Evolutionary conservation across 2,888 invertebrate species (phyloP).

Genomic region (Drosophila differens): DNA sequence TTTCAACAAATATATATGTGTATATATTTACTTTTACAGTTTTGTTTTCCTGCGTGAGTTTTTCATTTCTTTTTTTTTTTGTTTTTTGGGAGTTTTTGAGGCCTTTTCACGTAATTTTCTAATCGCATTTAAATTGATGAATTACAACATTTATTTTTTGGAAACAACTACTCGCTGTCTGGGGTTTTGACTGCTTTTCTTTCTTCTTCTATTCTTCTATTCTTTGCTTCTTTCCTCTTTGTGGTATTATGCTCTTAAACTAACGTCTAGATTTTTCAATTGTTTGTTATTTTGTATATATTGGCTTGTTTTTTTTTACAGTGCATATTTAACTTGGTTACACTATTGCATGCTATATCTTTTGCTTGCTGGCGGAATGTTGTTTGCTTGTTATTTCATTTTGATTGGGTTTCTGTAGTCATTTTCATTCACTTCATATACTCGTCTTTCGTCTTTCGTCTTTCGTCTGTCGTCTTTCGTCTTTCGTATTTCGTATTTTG

Average conservation of each 20-base stretch:
- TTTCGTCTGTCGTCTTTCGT: conserved; percentile 20
- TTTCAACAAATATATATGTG: conserved; percentile 49
- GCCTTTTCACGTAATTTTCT: conserved; percentile 22
- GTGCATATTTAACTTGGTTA: conserved; percentile 49
- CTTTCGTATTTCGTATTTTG: conserved; percentile 7
- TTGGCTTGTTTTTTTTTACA: conserved; percentile 45
- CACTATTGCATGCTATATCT: conserved; percentile 32
- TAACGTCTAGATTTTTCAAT: conserved; percentile 40
- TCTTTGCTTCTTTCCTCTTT: conserved; percentile 1
- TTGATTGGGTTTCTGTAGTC: conserved; percentile 7
- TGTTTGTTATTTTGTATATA: conserved; percentile 15
- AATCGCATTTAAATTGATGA: conserved; percentile 69
- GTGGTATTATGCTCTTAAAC: conserved; percentile 31
- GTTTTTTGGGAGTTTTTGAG: conserved; percentile 1
- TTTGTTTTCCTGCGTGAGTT: conserved; percentile 33
- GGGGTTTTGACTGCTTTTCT: conserved; percentile 11
- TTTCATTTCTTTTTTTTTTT: conserved; percentile 13
- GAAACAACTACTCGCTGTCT: conserved; percentile 21
- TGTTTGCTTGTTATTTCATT: conserved; percentile 17
- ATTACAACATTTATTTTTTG: conserved; percentile 75
- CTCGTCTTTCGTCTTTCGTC: conserved; percentile 22
- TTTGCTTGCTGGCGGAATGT: conserved; percentile 39
- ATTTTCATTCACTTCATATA: conserved; percentile 2
- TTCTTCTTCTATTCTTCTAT: not conserved
- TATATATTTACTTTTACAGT: conserved; percentile 40